Percentiles rank a stretch among this genome's conserved stretches.
These are phyloP conservation scores for Pollenia griseotomentosa DNA, from an alignment of 2,888 invertebrate species.

Conservation along the genomic window DNA sequence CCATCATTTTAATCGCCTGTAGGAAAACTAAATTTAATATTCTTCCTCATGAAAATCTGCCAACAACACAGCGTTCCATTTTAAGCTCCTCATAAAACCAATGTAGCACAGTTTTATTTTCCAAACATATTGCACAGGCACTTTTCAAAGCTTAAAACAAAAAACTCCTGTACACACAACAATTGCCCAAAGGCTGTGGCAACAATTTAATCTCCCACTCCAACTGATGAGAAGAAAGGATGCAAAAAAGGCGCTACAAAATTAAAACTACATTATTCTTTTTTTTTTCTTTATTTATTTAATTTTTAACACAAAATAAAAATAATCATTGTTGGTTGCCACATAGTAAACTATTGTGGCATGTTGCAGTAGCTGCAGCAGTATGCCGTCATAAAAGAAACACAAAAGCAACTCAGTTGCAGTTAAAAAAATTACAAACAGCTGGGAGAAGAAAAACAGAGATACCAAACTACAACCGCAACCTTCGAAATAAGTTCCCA, in stretches of 20 bases:
- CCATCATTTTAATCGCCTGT: not conserved
- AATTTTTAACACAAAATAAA: conserved; percentile 57
- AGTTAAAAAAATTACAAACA: conserved; percentile 9
- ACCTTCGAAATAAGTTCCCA: conserved; percentile 52
- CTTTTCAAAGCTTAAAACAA: not conserved
- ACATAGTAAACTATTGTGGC: conserved; percentile 66
- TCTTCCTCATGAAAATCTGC: not conserved
- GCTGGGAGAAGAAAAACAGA: conserved; percentile 32
- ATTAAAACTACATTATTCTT: conserved; percentile 58
- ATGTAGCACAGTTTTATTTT: conserved; percentile 35
- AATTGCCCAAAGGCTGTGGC: conserved; percentile 49
- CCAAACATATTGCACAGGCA: conserved; percentile 1
- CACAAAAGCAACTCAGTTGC: conserved; percentile 26
- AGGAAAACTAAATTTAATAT: not conserved
- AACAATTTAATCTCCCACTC: conserved; percentile 56
- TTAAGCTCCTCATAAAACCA: conserved; percentile 25
- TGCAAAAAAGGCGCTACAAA: conserved; percentile 11
- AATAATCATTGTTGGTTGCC: conserved; percentile 58
- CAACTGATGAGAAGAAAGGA: conserved; percentile 29
- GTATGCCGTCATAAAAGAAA: not conserved
- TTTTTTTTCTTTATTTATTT: not conserved
- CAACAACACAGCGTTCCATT: conserved; percentile 5
- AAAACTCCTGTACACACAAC: not conserved
- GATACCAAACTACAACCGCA: conserved; percentile 26
- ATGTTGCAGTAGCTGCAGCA: conserved; percentile 23